phyloP scores from a whole-genome alignment of 2,888 invertebrate species.

The Drosophila fulvimacula region DNA sequence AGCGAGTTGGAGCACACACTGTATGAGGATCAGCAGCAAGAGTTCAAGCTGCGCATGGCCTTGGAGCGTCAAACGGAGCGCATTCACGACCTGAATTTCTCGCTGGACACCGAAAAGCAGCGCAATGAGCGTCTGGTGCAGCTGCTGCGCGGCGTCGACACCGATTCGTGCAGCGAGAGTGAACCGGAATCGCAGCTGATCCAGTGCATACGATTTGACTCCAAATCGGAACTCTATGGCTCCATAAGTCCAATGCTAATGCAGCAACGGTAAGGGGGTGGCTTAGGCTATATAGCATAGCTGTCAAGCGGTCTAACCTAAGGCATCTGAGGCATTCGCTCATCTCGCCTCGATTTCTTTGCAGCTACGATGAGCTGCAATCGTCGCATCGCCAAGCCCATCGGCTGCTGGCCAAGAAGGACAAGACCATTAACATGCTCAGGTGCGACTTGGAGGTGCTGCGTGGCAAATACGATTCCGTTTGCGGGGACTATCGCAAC shows the following conservation, averaged over 20 bases:
- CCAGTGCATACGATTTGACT: slow-evolving; percentile 39
- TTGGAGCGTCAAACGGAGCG: slow-evolving; percentile 74
- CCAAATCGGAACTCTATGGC: slow-evolving; percentile 42
- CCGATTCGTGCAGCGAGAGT: slow-evolving; percentile 60
- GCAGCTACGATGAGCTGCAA: slow-evolving; percentile 80
- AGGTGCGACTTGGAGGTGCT: slow-evolving; percentile 74
- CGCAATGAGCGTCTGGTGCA: slow-evolving; percentile 80
- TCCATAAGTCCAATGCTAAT: slow-evolving; percentile 81
- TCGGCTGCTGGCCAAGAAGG: slow-evolving; percentile 78
- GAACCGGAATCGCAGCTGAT: slow-evolving; percentile 41
- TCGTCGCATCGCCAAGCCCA: slow-evolving; percentile 77
- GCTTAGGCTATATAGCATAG: no score
- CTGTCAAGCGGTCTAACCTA: no score
- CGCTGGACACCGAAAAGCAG: slow-evolving; percentile 76
- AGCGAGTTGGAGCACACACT: slow-evolving; percentile 77
- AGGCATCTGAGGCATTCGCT: no score
- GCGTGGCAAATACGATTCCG: slow-evolving; percentile 72
- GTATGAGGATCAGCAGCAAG: slow-evolving; percentile 77
- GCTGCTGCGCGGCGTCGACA: slow-evolving; percentile 76
- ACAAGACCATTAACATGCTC: slow-evolving; percentile 65
- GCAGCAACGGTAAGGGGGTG: slow-evolving; percentile 77
- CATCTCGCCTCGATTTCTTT: not conserved
- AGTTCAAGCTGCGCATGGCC: slow-evolving; percentile 73
- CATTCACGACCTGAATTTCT: slow-evolving; percentile 70
- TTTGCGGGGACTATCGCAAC: slow-evolving; percentile 71